Evolutionary conservation across 1,140 invertebrate species (phyloP), one percentile per base, ranked within the genome.

Genomic region (Ruditapes philippinarum): DNA sequence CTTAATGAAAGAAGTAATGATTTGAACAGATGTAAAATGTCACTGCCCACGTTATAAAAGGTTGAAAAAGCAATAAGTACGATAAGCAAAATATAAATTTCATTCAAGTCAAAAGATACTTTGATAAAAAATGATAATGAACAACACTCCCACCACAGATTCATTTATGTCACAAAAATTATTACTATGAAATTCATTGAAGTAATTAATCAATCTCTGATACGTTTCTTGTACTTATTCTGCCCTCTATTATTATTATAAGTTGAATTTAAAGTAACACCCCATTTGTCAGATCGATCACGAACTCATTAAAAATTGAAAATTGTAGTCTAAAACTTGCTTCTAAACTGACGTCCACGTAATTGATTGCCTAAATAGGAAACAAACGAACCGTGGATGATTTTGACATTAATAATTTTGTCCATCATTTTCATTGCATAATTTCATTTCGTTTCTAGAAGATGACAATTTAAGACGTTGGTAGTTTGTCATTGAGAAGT

Each of bases 201-300:
- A 14, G 22, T 57, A 22, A 22, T 57, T 57, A 57, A 22, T 62
- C 57, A 62, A 62, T 28, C 14, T 28, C 14, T 62, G 57, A 62
- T n/a, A 62, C 57, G 57, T n/a, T 25, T 25, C 57, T 28, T 62
- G 4, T 62, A 62, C 25, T n/a, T n/a, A 62, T n/a, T 28, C 4
- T 62, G 57, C 45, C 7, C 4, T 7, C 22, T 28, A 45, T 45
- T 45, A 45, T n/a, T n/a, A n/a, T n/a, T n/a, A 45, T 45, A 45
- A 45, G 42, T 62, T 62, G n/a, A 62, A 28, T 62, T 17, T 36
- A 38, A 70, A 70, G 65, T 38, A 70, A 40, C 65, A 70, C 65
- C 33, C 65, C 14, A 5, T 70, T 70, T 70, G 65, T 28, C 65
- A 28, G 65, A 70, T 70, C 65, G 38, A 70, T 70, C 65, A 70